Percentiles rank a stretch among this genome's conserved stretches.
phyloP scores from a whole-genome alignment of 2,888 invertebrate genomes.

The Siphonodentalium dalli region DNA sequence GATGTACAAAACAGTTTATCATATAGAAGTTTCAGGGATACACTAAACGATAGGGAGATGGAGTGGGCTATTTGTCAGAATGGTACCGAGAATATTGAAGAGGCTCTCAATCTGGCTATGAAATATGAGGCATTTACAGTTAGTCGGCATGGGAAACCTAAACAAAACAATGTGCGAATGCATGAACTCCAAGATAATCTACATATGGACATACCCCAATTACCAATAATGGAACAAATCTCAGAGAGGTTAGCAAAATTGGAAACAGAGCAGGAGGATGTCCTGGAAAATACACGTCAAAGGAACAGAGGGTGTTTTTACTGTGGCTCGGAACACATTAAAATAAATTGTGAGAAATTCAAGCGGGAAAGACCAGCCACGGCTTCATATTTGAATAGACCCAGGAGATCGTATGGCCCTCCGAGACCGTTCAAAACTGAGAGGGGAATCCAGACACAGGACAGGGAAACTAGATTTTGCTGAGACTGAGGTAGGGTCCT shows the following conservation, averaged over 20 bases:
- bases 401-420: neutral
- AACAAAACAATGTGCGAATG: neutral
- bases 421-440: neutral
- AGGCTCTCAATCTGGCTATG: too few relatives aligned
- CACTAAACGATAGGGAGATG: conserved; percentile 2
- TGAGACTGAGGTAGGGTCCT: too few relatives aligned
- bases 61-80: conserved; percentile 10
- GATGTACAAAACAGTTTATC: neutral
- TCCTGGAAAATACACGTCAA: too few relatives aligned
- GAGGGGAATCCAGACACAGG: neutral
- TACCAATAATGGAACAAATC: too few relatives aligned
- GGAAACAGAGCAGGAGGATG: neutral
- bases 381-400: neutral
- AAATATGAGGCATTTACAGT: too few relatives aligned
- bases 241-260: neutral
- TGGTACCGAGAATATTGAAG: too few relatives aligned
- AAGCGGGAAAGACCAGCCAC: neutral
- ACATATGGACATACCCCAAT: too few relatives aligned
- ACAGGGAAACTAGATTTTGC: conserved; percentile 1
- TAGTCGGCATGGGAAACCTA: too few relatives aligned
- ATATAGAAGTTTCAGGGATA: neutral
- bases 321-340: too few relatives aligned
- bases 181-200: too few relatives aligned
- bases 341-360: too few relatives aligned
- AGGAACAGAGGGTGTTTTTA: too few relatives aligned